Evolutionary conservation across 2,888 invertebrate species (phyloP), one percentile per base, ranked within the genome.

Genomic region (Agonopterix subpropinquella): DNA sequence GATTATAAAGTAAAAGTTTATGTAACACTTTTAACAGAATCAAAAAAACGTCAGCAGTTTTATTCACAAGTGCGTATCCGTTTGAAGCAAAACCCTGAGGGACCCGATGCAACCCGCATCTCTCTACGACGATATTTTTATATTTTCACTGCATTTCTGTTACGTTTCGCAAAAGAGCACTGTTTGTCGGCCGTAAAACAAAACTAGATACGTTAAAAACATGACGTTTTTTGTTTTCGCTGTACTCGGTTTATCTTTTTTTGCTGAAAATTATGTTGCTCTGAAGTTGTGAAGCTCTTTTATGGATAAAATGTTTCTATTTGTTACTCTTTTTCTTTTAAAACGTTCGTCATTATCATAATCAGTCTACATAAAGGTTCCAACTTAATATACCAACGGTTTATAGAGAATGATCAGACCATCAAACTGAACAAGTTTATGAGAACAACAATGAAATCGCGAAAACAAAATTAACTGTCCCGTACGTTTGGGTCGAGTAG

Each of bases 111-210:
- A 72, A 36, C 44, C 36, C 44, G 66, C 70, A 72, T 74, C 67
- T 71, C 73, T 64, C 71, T 71, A 64, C 65, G 61, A 64, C 66
- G 67, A 77, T 73, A 77, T 80, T 80, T 80, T 79, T 77, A 80
- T 76, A 77, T 79, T 77, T 78, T 69, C 70, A 73, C 66, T 75
- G 71, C 70, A 75, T 73, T 77, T 72, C 68, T 67, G 69, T 70
- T 64, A 58, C 56, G 61, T 67, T 64, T 65, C 65, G 62, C 66
- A 71, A 78, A 75, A 77, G 69, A 64, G 67, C 67, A 60, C 56
- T 66, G 66, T 75, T 75, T 77, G 72, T 68, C 62, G 59, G 65
- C 64, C 62, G 68, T 70, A 65, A 74, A 78, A 75, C 67, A 75
- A 74, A 73, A 75, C 65, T 75, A 69, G 62, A 64, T 67, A 68